Percentiles rank a stretch among this genome's conserved stretches.
phyloP scores from a whole-genome alignment of 2,888 invertebrate genomes.

The Andrena bucephala region DNA sequence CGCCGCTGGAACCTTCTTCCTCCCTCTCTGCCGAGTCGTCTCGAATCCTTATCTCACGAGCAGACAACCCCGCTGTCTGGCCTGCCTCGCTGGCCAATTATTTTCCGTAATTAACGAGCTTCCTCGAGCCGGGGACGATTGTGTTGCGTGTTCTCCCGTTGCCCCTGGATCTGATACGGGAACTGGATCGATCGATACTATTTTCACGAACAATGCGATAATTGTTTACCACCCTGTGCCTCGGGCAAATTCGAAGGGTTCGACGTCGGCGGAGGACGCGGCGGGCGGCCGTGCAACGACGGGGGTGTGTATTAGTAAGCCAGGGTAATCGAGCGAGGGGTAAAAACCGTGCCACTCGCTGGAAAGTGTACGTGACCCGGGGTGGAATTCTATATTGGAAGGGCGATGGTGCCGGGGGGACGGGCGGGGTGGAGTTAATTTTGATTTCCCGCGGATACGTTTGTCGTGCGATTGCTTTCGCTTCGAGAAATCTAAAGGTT shows the following conservation, averaged over 20 bases:
- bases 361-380: constrained; percentile 50
- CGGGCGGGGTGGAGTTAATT: constrained; percentile 14
- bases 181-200: constrained; percentile 33
- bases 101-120: constrained; percentile 67
- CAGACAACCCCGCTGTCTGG: constrained; percentile 45
- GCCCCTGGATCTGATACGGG: constrained; percentile 23
- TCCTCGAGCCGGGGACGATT: constrained; percentile 34
- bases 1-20: neutral
- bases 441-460: constrained; percentile 27
- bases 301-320: constrained; percentile 28
- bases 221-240: constrained; percentile 26
- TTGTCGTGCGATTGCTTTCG: constrained; percentile 10
- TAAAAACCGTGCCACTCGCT: constrained; percentile 47
- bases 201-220: constrained; percentile 50
- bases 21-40: neutral
- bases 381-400: constrained; percentile 25
- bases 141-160: constrained; percentile 39
- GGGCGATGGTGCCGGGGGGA: neutral
- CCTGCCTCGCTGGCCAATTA: constrained; percentile 57
- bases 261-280: constrained; percentile 1
- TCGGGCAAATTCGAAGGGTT: constrained; percentile 30
- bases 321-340: constrained; percentile 40
- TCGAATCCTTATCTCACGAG: constrained; percentile 61
- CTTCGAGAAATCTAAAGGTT: no score
- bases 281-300: neutral